Base-by-base conservation (phyloP, 1,140 invertebrate species). In the Tigriopus japonicus region DNA sequence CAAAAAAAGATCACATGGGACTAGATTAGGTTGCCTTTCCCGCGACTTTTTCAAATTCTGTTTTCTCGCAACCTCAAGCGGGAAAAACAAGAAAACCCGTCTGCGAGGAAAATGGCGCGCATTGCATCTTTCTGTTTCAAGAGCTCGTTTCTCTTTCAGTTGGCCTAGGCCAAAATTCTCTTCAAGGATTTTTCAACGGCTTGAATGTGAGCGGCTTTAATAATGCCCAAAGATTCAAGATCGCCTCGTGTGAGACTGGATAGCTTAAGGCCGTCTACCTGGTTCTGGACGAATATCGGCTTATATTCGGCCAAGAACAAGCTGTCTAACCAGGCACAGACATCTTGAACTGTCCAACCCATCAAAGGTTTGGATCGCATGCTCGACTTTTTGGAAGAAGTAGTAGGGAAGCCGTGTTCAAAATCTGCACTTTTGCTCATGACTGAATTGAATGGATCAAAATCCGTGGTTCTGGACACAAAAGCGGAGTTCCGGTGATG, bases 261-360 rank as follows among this genome's bases (percentile, higher is more conserved):
- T 60, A 78, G 66, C 63, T 73, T 72, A 15, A 65, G 66, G 17
- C 77, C 77, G 62, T 71, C 71, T 40, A 80, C 73, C 19, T 68
- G 63, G 52, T 70, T 67, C 52, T 68, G 67, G 52, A 68, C 66
- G 64, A 79, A 78, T 24, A 69, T 70, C 40, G 64, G 65, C 65
- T 71, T 71, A 66, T 78, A 78, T 67, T 79, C 76, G 15, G 69
- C 68, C 65, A 77, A 69, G 62, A 73, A 73, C 19, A 78, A 65
- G 59, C 68, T 69, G 49, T 71, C 70, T 0, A 78, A 68, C 77
- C 77, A 78, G 62, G 76, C 75, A 28, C 69, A 68, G 52, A 78
- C 73, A 64, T 78, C 77, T 23, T 66, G 65, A 49, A 68, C 65
- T 12, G 67, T 71, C 77, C 77, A 78, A 43, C 73, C 70, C 1